Evolutionary conservation across 1,140 invertebrate species (phyloP).

Genomic region (Atta texana): DNA sequence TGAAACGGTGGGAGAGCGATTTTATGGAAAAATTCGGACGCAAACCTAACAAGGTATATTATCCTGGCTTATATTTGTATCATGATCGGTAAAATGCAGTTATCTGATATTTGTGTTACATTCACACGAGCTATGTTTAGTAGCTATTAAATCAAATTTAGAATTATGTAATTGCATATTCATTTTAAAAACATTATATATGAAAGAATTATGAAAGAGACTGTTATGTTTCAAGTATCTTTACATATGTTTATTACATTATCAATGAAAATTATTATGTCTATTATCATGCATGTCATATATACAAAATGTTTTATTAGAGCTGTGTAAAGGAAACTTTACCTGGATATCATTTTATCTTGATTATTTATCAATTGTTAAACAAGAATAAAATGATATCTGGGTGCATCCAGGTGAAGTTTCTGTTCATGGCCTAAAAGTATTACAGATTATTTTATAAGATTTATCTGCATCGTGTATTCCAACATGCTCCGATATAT

Average conservation of each 20-base stretch:
- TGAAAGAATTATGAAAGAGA: conserved; percentile 2
- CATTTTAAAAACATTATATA: neutral
- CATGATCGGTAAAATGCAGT: conserved; percentile 8
- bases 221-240: neutral
- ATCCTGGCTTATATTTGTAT: neutral
- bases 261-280: neutral
- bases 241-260: neutral
- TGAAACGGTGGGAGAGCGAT: conserved; percentile 93
- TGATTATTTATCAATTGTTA: too few species aligned
- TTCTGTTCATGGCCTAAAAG: too few species aligned
- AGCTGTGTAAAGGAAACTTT: too few species aligned
- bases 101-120: neutral
- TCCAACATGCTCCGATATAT: too few species aligned
- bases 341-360: too few species aligned
- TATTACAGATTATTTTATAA: too few species aligned
- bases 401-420: too few species aligned
- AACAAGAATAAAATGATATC: too few species aligned
- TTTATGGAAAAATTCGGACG: conserved; percentile 90
- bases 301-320: too few species aligned
- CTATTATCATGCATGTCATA: too few species aligned
- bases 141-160: neutral
- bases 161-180: neutral
- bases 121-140: neutral
- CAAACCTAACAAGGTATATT: conserved; percentile 90
- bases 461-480: too few species aligned